Percentiles rank a stretch among this genome's conserved stretches.
These are phyloP conservation scores for Hypolimnas misippus DNA, from an alignment of 2,888 invertebrate species.

Conservation along the genomic window DNA sequence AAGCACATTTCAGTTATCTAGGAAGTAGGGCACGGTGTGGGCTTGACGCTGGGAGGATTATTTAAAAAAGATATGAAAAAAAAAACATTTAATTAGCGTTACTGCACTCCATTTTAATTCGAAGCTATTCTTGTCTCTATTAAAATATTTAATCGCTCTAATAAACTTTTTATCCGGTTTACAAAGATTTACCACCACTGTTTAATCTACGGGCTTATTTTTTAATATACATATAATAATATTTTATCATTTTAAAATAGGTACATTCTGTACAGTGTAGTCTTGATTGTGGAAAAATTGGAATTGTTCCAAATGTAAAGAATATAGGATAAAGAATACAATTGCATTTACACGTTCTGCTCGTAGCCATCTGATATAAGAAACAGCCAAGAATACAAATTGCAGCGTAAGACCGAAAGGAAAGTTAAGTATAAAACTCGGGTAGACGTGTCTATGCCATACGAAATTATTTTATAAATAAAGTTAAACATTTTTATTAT, in stretches of 20 bases:
- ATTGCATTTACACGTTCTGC: conserved; percentile 17
- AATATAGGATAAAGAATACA: conserved; percentile 12
- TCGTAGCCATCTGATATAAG: conserved; percentile 17
- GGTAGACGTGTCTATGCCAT: background rate
- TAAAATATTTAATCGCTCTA: conserved; percentile 19
- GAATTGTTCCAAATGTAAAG: conserved; percentile 12
- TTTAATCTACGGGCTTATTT: background rate
- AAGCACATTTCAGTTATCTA: conserved; percentile 40
- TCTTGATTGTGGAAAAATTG: background rate
- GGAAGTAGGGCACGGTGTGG: conserved; percentile 35
- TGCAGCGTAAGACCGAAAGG: conserved; percentile 14
- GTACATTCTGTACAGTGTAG: no score
- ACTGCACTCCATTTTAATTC: conserved; percentile 17
- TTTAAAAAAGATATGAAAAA: conserved; percentile 28
- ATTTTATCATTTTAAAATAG: conserved; percentile 1
- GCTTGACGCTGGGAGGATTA: conserved; percentile 23
- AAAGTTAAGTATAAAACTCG: conserved; percentile 5
- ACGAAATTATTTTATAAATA: background rate
- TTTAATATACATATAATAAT: background rate
- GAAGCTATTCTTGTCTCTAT: conserved; percentile 34
- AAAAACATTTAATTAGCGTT: conserved; percentile 37
- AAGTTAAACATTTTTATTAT: background rate
- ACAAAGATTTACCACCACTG: background rate
- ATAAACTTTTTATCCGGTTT: conserved; percentile 14
- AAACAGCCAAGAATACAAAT: conserved; percentile 21